Conservation (phyloP, 2,113 vertebrate genomes). For the Pyxicephalus adspersus region DNA sequence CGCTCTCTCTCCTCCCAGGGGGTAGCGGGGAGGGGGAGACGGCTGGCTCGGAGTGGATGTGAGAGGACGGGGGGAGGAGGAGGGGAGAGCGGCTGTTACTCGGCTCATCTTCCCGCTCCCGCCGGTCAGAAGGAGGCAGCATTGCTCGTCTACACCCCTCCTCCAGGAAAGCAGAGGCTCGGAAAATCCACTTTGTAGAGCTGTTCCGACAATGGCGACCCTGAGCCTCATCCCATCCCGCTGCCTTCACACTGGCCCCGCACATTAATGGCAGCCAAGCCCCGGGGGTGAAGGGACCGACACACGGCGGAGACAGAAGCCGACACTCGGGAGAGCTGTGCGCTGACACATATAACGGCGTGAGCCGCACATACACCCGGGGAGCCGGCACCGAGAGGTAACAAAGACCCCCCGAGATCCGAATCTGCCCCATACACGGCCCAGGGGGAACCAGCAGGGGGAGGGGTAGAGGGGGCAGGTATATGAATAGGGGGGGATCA, state of each 20-base stretch:
- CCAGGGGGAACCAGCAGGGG: background rate
- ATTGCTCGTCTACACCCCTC: conserved; percentile 42
- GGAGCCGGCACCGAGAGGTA: conserved; percentile 10
- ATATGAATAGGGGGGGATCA: too few relatives aligned
- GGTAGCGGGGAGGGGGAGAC: conserved; percentile 37
- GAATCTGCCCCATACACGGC: background rate
- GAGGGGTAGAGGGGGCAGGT: background rate
- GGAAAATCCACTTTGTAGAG: conserved; percentile 45
- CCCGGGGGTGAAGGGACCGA: background rate
- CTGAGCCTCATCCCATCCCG: conserved; percentile 1
- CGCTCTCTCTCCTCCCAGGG: conserved; percentile 44
- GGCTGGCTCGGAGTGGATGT: conserved; percentile 29
- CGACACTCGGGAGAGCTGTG: too few relatives aligned
- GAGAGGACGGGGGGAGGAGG: conserved; percentile 44
- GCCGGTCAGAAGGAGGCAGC: conserved; percentile 49
- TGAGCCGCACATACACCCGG: background rate
- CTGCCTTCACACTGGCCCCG: background rate
- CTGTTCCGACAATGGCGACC: conserved; percentile 44
- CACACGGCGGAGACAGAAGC: background rate
- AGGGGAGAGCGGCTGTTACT: conserved; percentile 22
- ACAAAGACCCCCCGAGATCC: conserved; percentile 7
- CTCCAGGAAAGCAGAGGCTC: conserved; percentile 30
- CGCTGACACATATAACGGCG: background rate
- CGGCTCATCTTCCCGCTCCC: conserved; percentile 51
- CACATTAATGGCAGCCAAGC: background rate